phyloP scores from a whole-genome alignment of 2,113 vertebrate genomes.

The Heterocephalus glaber region DNA sequence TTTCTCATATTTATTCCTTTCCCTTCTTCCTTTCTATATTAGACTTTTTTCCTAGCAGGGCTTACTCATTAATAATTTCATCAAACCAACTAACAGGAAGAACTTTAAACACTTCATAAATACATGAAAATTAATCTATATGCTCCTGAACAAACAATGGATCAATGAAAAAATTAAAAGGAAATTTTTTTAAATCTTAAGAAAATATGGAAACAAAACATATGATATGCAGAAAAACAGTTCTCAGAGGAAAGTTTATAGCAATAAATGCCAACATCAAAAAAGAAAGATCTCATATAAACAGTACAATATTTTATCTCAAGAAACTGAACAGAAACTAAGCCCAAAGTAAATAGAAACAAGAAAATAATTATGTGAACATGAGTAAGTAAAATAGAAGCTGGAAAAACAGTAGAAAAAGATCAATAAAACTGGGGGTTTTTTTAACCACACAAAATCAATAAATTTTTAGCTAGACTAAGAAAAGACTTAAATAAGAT shows the following conservation, averaged over 20 bases:
- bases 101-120: neutral
- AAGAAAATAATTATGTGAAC: neutral
- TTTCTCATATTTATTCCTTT: no score
- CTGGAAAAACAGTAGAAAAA: neutral
- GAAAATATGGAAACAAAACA: neutral
- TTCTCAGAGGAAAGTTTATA: neutral
- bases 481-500: neutral
- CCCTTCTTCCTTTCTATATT: neutral
- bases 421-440: neutral
- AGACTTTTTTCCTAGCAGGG: neutral
- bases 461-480: neutral
- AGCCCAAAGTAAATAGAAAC: neutral
- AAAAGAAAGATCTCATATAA: neutral
- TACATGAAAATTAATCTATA: neutral
- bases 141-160: neutral
- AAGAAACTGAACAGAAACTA: neutral
- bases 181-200: neutral
- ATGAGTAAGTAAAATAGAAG: neutral
- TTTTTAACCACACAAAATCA: neutral
- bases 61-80: constrained; percentile 13
- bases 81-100: neutral
- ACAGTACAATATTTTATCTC: neutral
- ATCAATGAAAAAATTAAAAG: neutral
- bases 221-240: neutral
- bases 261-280: neutral